These are phyloP conservation scores for Saccostrea cuccullata DNA, from an alignment of 1,140 invertebrate genomes.

Conservation along the genomic window DNA sequence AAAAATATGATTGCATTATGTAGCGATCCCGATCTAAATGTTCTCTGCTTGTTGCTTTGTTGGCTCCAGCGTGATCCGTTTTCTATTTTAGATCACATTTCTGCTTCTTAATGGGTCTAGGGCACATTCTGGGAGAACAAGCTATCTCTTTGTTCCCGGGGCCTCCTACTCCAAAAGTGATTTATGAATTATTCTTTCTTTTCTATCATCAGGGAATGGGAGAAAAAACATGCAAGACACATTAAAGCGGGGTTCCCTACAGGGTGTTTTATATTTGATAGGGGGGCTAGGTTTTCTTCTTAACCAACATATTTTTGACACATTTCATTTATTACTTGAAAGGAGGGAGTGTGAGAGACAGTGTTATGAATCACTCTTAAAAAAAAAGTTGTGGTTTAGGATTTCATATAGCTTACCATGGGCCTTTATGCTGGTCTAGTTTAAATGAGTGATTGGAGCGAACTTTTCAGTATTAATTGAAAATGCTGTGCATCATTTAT, in stretches of 20 bases:
- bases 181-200: slow-evolving; percentile 34
- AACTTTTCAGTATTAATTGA: slow-evolving; percentile 30
- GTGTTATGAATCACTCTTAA: slow-evolving; percentile 21
- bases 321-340: slow-evolving; percentile 22
- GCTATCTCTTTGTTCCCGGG: slow-evolving; percentile 28
- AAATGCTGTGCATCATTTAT: slow-evolving; percentile 35
- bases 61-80: not conserved
- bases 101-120: slow-evolving; percentile 26
- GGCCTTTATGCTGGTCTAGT: slow-evolving; percentile 13
- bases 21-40: slow-evolving; percentile 29
- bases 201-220: slow-evolving; percentile 34
- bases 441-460: slow-evolving; percentile 13
- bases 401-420: slow-evolving; percentile 30
- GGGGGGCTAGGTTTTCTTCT: slow-evolving; percentile 3
- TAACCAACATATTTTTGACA: slow-evolving; percentile 7
- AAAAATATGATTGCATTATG: slow-evolving; percentile 16
- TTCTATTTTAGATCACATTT: slow-evolving; percentile 38
- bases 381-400: slow-evolving; percentile 21
- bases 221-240: slow-evolving; percentile 33
- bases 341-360: slow-evolving; percentile 22
- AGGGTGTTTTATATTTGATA: slow-evolving; percentile 24
- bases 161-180: slow-evolving; percentile 24
- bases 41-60: slow-evolving; percentile 18
- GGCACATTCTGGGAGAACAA: slow-evolving; percentile 31
- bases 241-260: not conserved